A percentile compares a stretch with the other conserved stretches of the same genome.
These are phyloP conservation scores for Sturnus vulgaris DNA, from an alignment of 2,113 vertebrate genomes.

Conservation along the genomic window DNA sequence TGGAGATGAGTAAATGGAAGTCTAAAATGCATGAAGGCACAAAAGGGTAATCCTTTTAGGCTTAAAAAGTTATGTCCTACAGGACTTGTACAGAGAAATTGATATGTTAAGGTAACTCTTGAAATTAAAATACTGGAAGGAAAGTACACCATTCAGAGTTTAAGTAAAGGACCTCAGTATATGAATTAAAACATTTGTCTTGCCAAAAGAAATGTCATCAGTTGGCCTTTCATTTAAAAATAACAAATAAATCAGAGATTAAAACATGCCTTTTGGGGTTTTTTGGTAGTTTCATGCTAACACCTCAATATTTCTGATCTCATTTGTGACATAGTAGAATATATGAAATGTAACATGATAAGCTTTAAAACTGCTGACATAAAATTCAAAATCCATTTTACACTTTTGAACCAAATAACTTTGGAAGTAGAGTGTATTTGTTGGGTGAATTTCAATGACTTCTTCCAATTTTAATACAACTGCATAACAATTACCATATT, in stretches of 20 bases:
- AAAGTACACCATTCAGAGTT: not conserved
- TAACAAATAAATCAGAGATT: not conserved
- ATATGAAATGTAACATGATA: not conserved
- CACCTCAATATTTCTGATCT: not conserved
- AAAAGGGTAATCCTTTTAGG: not conserved
- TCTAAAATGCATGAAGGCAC: not conserved
- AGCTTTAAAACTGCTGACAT: not conserved
- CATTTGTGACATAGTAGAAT: not conserved
- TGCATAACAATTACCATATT: conserved; percentile 44
- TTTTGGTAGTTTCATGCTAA: not conserved
- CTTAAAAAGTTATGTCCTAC: not conserved
- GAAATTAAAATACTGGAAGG: not conserved
- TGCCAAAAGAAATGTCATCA: not conserved
- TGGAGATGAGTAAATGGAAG: not conserved
- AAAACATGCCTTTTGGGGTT: not conserved
- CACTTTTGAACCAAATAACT: not conserved
- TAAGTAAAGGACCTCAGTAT: not conserved
- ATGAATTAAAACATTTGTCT: not conserved
- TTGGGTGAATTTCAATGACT: conserved; percentile 15
- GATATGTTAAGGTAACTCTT: not conserved
- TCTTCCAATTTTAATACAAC: conserved; percentile 36
- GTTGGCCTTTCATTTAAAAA: not conserved
- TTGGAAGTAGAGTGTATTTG: not conserved
- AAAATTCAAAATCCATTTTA: not conserved
- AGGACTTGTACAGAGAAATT: not conserved